Evolutionary conservation across 2,888 invertebrate genomes (phyloP).

Genomic region (Meteorus cinctellus): DNA sequence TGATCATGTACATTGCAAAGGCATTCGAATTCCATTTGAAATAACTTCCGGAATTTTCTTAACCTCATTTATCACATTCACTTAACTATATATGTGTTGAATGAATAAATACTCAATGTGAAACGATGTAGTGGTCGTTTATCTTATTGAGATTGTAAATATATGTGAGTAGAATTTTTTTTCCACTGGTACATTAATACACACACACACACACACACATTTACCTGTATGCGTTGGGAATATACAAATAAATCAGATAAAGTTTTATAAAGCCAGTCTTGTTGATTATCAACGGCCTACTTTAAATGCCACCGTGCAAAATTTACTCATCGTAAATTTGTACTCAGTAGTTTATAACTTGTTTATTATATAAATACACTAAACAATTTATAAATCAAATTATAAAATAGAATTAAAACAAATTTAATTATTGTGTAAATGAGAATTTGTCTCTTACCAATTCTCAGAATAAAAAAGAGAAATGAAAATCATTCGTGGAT

Average conservation of each 20-base stretch:
- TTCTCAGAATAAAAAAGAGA: neutral
- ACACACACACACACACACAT: neutral
- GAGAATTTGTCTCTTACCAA: neutral
- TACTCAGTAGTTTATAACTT: neutral
- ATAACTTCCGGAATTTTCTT: conserved; percentile 19
- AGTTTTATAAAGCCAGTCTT: conserved; percentile 15
- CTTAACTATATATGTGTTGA: neutral
- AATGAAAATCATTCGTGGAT: neutral
- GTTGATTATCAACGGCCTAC: conserved; percentile 27
- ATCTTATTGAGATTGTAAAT: conserved; percentile 8
- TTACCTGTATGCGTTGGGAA: neutral
- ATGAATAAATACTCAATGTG: neutral
- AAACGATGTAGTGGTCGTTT: neutral
- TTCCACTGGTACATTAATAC: conserved; percentile 5
- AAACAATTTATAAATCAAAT: neutral
- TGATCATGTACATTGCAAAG: conserved; percentile 3
- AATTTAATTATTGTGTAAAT: neutral
- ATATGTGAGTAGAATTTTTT: conserved; percentile 4
- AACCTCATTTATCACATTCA: conserved; percentile 8
- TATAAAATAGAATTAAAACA: neutral
- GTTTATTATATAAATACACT: neutral
- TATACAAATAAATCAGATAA: conserved; percentile 23
- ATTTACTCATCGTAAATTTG: conserved; percentile 21
- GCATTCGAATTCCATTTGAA: conserved; percentile 39
- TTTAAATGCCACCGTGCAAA: conserved; percentile 17